Base-by-base conservation (phyloP, 1,140 invertebrate genomes). In the Cylas formicarius region DNA sequence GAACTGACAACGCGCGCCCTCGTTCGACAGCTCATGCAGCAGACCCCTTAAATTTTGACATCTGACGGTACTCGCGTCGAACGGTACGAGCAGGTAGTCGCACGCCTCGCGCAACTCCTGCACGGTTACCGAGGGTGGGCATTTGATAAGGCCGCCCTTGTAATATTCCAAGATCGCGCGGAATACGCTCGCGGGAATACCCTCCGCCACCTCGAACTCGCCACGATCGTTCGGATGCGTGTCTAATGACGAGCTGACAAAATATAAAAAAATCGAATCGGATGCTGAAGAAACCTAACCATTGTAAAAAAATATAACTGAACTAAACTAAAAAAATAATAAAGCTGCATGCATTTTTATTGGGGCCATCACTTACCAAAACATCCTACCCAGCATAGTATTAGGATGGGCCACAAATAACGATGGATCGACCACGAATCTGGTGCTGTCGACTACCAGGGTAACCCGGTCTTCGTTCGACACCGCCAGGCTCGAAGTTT, bases 201-300 rank as follows among this genome's bases (percentile, higher is more conserved):
- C 97, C 50, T 99, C 95, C n/a, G 93, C 94, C 16, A 99, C 88
- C 61, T 97, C 90, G 68, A 88, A 98, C 68, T 99, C 97, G 2
- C 96, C 94, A 7, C 90, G 71, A 50, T 97, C 91, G 68, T 97
- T 99, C 1, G 91, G 81, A 60, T 92, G 84, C 0, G 87, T 87
- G 53, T 97, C 91, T 35, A 95, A 73, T 29, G 90, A 88, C 11
- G 90, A 89, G 63, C 88, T 91, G 64, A 97, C n/a, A 29, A 13
- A 16, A 16, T 3, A 18, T 22, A 32, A 18, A 37, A n/a, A 11
- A 23, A 24, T 21, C n/a, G 9, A 36, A 19, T 19, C n/a, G 17
- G 11, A 31, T 31, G 11, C 11, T 5, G 17, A 11, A 13, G 5
- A 11, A 6, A 31, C 11, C 4, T 34, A 9, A 5, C 13, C 11